Base-by-base conservation (phyloP, 2,113 vertebrate species). In the Spilogale gracilis region DNA sequence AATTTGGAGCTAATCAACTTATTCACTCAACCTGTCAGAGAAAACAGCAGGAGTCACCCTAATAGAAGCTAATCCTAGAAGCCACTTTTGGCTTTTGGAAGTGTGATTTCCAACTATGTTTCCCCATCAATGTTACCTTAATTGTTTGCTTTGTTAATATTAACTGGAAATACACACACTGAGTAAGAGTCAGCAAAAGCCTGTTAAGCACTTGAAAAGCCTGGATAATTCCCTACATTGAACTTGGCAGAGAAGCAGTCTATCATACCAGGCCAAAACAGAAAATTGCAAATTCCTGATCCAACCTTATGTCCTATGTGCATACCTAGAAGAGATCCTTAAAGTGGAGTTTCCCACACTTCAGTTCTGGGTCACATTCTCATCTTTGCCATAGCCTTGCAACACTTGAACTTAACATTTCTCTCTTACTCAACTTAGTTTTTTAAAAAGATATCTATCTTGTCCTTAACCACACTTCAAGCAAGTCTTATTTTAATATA, bases 1-100 rank as follows among this genome's bases (percentile, higher is more conserved):
- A 91, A 95, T 78, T 96, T 38, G 73, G 54, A 91, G 54, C 23
- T 73, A 95, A 86, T 91, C 45, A 86, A 89, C 65, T 67, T 45
- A 69, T 54, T 93, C 74, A 43, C 58, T 92, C 61, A 84, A 89
- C 82, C 94, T 76, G 71, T 25, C 71, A 23, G 43, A 95, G 30
- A 91, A 94, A 60, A 82, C 11, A 16, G 43, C 43, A 73, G n/a
- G 73, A 96, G 38, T 60, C 21, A 83, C 43, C 23, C 32, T 80
- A 67, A 94, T 0, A 90, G 83, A 48, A 91, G 45, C 60, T 91
- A 90, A 94, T 93, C 71, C 67, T 43, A 54, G 6, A 89, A 93
- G 54, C 50, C 91, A 89, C 21, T 95, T 95, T 74, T 89, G 38
- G 30, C 18, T 89, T 87, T 90, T 45, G 38, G 58, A 90, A 94